These are phyloP conservation scores for Pentalonia nigronervosa DNA, from an alignment of 1,140 invertebrate species.

Conservation along the genomic window DNA sequence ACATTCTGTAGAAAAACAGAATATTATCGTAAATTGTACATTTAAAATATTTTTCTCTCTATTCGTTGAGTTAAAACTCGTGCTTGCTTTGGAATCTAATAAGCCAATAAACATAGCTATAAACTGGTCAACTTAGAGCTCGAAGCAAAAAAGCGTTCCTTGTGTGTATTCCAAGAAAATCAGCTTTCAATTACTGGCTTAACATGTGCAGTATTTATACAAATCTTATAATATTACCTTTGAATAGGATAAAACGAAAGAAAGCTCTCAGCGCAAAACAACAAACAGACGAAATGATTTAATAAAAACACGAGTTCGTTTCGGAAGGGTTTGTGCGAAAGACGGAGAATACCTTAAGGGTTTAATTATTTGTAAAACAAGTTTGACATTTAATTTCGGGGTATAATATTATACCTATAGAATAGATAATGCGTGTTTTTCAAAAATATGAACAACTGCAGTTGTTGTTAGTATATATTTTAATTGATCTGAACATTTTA, in stretches of 20 bases:
- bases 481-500: not conserved
- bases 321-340: not conserved
- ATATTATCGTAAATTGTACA: not conserved
- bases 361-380: not conserved
- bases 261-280: not conserved
- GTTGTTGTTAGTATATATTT: too few species aligned
- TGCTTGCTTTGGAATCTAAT: not conserved
- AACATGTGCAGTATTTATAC: not conserved
- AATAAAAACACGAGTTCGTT: not conserved
- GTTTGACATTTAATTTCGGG: not conserved
- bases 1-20: not conserved
- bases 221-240: not conserved
- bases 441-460: not conserved
- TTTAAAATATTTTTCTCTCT: not conserved
- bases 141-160: not conserved
- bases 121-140: not conserved
- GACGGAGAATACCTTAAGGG: not conserved
- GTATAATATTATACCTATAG: not conserved
- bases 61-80: not conserved
- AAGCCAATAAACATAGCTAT: not conserved
- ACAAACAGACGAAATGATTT: constrained; percentile 16
- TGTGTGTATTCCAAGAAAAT: not conserved
- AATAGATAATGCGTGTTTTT: not conserved
- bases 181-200: not conserved
- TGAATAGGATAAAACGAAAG: not conserved